Evolutionary conservation across 2,113 vertebrate species (phyloP), one percentile per base, ranked within the genome.

Genomic region (Riparia riparia): DNA sequence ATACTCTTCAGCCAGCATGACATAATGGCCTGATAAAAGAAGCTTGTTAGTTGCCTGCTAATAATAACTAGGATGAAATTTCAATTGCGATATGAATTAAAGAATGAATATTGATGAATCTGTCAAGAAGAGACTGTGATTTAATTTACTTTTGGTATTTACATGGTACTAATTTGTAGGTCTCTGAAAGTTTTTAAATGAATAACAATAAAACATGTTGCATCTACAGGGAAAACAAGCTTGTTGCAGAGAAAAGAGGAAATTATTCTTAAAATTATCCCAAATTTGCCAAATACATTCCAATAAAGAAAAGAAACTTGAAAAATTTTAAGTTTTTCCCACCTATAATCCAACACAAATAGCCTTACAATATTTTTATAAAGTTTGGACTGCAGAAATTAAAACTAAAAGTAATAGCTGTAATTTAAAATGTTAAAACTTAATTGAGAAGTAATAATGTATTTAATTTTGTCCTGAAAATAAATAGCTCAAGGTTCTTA

Each of bases 91-190:
- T 66, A 69, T 57, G 56, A 93, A 92, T 87, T 70, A 81, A 77
- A 39, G 15, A 84, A 95, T 68, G 81, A 94, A 86, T 91, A 95
- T 78, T 71, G 65, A 94, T 74, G 8, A 78, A 89, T 34, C 37
- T 49, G 24, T 44, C 76, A 78, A 82, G 64, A 82, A 78, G 18
- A 11, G 26, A 34, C 42, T 63, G 8, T 58, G 28, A 68, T 94
- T 91, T 82, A 76, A 91, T 74, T 86, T 87, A 61, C 65, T 87
- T 89, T 65, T 77, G 5, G 4, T 61, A 66, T 93, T 91, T 91
- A 50, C 3, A 4, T 32, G 7, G 14, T 61, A 44, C 29, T 28
- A 50, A 86, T 89, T 72, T 69, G 12, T 85, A 87, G 32, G 29
- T 65, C 17, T 77, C n/a, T 76, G 31, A 29, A 82, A 65, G 10